These are phyloP conservation scores for Aporophyla nigra DNA, from an alignment of 2,888 invertebrate species.

Conservation along the genomic window DNA sequence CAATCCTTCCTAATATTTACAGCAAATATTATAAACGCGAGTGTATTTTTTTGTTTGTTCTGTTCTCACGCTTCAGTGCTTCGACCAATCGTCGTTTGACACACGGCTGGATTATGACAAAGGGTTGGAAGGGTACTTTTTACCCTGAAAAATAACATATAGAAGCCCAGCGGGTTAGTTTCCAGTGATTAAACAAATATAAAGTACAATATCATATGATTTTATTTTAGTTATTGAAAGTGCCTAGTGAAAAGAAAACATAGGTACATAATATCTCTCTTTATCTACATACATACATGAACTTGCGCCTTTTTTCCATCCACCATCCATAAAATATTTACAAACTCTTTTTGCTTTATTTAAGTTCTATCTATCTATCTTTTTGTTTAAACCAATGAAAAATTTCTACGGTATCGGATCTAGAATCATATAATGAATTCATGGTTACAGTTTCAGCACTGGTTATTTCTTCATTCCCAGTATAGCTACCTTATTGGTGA, in stretches of 20 bases:
- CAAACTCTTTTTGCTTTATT: too few species aligned
- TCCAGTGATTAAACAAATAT: background rate
- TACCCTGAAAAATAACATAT: background rate
- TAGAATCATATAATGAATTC: too few species aligned
- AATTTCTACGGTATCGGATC: too few species aligned
- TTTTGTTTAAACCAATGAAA: too few species aligned
- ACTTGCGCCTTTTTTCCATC: too few species aligned
- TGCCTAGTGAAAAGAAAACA: background rate
- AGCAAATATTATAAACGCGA: slow-evolving; percentile 17
- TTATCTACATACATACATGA: too few species aligned
- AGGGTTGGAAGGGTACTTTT: slow-evolving; percentile 3
- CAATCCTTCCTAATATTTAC: slow-evolving; percentile 6
- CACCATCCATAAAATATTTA: too few species aligned
- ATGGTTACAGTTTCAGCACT: too few species aligned
- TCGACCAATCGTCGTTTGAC: slow-evolving; percentile 11
- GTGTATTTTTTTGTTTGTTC: slow-evolving; percentile 20
- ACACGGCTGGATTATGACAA: slow-evolving; percentile 25
- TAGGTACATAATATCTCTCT: background rate
- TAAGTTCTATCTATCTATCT: too few species aligned
- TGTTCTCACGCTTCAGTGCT: background rate
- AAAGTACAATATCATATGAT: background rate
- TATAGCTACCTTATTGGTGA: too few species aligned
- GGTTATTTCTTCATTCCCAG: too few species aligned
- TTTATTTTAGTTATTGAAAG: background rate
- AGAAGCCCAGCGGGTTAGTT: background rate